phyloP scores from a whole-genome alignment of 2,797 vertebrate genomes.

The Anguilla anguilla region DNA sequence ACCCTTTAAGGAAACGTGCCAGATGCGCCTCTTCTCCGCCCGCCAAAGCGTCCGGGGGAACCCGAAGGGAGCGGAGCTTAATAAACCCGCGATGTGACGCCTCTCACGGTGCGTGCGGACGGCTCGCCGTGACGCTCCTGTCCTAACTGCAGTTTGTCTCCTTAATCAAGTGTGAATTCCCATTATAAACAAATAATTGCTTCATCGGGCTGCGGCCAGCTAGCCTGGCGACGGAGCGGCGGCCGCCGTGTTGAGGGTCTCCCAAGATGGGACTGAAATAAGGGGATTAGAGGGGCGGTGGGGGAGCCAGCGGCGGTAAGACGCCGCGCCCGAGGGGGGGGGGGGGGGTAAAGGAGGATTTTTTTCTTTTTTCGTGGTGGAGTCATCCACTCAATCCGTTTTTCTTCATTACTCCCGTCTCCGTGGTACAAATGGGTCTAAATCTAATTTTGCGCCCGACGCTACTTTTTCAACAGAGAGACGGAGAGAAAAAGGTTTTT shows the following conservation, averaged over 20 bases:
- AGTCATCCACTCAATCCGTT: neutral
- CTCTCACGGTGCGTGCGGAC: constrained; percentile 38
- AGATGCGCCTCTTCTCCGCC: neutral
- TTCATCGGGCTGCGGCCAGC: neutral
- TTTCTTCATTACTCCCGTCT: constrained; percentile 11
- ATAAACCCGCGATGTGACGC: neutral
- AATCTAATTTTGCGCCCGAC: neutral
- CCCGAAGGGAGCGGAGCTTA: neutral
- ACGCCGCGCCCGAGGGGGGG: neutral
- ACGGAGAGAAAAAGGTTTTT: neutral
- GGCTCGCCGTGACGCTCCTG: neutral
- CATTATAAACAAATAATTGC: constrained; percentile 28
- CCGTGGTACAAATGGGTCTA: constrained; percentile 9
- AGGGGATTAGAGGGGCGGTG: neutral
- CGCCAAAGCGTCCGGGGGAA: neutral
- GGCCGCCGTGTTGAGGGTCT: neutral
- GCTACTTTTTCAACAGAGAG: constrained; percentile 6
- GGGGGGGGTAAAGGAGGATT: neutral
- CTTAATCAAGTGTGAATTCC: constrained; percentile 25
- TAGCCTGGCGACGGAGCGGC: neutral
- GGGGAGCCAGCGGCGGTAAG: neutral
- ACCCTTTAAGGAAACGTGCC: constrained; percentile 44
- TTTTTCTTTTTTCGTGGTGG: neutral
- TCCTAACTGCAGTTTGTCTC: neutral
- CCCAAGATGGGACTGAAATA: neutral